Conservation (phyloP, 1,140 invertebrate genomes). For the Xylocopa sonorina region DNA sequence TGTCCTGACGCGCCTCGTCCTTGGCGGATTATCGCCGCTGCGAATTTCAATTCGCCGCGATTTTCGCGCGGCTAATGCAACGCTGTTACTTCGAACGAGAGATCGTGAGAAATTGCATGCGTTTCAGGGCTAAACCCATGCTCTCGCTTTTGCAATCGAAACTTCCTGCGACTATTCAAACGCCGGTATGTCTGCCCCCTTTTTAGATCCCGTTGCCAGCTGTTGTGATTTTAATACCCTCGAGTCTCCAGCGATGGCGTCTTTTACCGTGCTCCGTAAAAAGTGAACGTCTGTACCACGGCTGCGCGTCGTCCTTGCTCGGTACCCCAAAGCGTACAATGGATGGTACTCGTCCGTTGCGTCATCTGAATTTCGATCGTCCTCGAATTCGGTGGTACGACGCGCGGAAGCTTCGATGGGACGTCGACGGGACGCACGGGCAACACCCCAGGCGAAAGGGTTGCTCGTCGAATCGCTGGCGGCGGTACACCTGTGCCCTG, state of each 20-base stretch:
- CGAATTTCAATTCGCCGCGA: not conserved
- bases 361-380: no score
- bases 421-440: no score
- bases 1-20: not conserved
- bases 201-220: not conserved
- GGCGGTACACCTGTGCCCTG: not conserved
- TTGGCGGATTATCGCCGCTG: not conserved
- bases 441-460: not conserved
- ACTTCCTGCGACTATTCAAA: constrained; percentile 12
- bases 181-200: not conserved
- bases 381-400: no score
- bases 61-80: not conserved
- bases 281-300: not conserved
- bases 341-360: not conserved
- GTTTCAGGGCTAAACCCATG: constrained; percentile 25
- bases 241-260: not conserved
- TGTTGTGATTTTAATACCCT: not conserved
- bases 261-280: no score
- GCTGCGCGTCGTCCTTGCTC: no score
- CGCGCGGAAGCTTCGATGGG: no score
- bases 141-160: constrained; percentile 15
- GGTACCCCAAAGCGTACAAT: no score
- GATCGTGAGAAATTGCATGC: constrained; percentile 5
- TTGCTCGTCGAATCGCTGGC: not conserved
- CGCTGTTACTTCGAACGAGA: not conserved